phyloP scores from a whole-genome alignment of 2,113 vertebrate species.

The Naja naja region DNA sequence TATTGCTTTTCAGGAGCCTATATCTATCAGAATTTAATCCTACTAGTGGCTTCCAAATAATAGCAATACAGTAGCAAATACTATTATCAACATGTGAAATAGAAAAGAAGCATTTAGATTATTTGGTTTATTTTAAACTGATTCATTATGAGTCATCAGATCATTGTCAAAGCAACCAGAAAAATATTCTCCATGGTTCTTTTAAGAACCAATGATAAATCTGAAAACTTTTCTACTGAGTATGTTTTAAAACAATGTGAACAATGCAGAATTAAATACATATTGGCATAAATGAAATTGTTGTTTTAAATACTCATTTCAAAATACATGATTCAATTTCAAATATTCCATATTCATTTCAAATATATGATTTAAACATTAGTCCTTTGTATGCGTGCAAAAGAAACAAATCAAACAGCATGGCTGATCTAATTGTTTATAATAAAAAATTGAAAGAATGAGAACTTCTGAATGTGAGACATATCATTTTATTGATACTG shows the following conservation, averaged over 20 bases:
- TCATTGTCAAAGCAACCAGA: neutral
- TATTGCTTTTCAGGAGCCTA: conserved; percentile 12
- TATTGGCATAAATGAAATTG: neutral
- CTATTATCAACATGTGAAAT: neutral
- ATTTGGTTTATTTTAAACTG: neutral
- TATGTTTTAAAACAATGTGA: neutral
- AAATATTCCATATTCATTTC: neutral
- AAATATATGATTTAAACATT: neutral
- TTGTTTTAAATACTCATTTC: neutral
- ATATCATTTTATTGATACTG: neutral
- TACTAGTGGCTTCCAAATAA: neutral
- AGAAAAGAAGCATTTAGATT: neutral
- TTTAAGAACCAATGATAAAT: neutral
- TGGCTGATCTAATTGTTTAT: neutral
- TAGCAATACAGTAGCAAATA: neutral
- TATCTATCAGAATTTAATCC: conserved; percentile 21
- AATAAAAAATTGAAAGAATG: neutral
- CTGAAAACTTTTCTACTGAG: neutral
- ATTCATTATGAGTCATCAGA: neutral
- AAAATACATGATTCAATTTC: neutral
- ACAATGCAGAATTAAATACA: neutral
- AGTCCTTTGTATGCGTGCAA: neutral
- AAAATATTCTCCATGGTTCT: neutral
- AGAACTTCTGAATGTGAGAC: neutral
- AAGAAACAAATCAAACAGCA: neutral